These are phyloP conservation scores for Luperina nickerlii DNA, from an alignment of 2,888 invertebrate species.

Conservation along the genomic window DNA sequence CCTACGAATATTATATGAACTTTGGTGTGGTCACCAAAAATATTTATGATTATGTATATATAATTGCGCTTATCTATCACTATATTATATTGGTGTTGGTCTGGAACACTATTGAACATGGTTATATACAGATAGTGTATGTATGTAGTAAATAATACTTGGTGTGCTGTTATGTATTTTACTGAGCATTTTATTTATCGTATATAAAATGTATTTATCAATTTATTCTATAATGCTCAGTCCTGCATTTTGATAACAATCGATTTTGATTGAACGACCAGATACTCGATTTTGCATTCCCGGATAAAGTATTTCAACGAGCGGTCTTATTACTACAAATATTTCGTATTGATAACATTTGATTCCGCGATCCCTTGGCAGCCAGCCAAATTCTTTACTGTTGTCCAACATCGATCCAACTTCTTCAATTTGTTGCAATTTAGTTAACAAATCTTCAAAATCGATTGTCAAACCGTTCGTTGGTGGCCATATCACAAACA, in stretches of 20 bases:
- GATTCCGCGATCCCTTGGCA: not conserved
- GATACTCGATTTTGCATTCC: not conserved
- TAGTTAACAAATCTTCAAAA: conserved; percentile 46
- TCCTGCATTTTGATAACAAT: conserved; percentile 51
- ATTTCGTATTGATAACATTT: not conserved
- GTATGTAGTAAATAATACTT: conserved; percentile 68
- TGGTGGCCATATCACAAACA: conserved; percentile 60
- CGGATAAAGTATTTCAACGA: not conserved
- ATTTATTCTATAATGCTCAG: conserved; percentile 59
- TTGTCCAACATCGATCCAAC: not conserved
- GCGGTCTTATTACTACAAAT: not conserved
- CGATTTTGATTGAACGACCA: conserved; percentile 56
- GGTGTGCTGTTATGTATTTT: conserved; percentile 65
- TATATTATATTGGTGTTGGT: conserved; percentile 76
- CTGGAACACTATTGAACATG: conserved; percentile 65
- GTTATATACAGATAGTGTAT: conserved; percentile 66
- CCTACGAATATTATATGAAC: conserved; percentile 69
- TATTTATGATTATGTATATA: conserved; percentile 68
- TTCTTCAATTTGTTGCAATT: conserved; percentile 8
- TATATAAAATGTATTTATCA: conserved; percentile 48
- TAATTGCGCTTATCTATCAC: conserved; percentile 76
- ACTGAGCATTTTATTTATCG: conserved; percentile 57
- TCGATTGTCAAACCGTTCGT: conserved; percentile 60
- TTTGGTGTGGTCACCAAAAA: conserved; percentile 74
- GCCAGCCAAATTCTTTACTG: not conserved